Evolutionary conservation across 2,113 vertebrate species (phyloP).

Genomic region (Apteryx mantelli): DNA sequence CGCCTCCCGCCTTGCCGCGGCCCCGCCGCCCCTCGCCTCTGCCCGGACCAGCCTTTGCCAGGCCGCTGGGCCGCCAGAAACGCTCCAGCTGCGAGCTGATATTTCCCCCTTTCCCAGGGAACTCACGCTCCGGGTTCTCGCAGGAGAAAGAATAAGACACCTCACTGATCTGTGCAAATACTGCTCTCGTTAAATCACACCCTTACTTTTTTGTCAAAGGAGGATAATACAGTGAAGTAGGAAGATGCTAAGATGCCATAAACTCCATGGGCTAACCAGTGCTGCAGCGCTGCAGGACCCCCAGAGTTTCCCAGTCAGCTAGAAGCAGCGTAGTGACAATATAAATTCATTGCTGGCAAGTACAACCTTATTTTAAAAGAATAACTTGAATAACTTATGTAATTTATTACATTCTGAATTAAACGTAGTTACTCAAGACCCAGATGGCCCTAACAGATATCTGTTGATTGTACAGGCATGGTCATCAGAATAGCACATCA

Average conservation of each 20-base stretch:
- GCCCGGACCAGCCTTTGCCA: no score
- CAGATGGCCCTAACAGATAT: rapidly evolving
- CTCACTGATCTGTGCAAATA: background rate
- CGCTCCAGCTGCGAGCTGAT: rapidly evolving
- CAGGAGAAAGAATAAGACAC: background rate
- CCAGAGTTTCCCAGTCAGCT: background rate
- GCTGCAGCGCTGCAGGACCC: background rate
- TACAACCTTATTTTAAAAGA: background rate
- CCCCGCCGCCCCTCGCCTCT: background rate
- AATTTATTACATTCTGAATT: background rate
- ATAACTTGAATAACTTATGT: background rate
- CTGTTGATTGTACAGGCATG: no score
- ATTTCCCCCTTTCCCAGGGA: background rate
- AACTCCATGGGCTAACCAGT: background rate
- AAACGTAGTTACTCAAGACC: background rate
- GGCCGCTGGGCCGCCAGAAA: rapidly evolving
- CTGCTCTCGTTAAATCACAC: background rate
- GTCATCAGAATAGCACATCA: background rate
- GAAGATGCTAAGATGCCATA: background rate
- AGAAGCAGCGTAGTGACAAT: background rate
- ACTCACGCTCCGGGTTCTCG: rapidly evolving
- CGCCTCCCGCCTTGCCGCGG: no score
- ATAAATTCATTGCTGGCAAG: background rate
- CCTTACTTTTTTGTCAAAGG: background rate
- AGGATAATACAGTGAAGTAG: background rate